Base-by-base conservation (phyloP, 92 coral and sea anemone genomes). In the Meandrina meandrites region DNA sequence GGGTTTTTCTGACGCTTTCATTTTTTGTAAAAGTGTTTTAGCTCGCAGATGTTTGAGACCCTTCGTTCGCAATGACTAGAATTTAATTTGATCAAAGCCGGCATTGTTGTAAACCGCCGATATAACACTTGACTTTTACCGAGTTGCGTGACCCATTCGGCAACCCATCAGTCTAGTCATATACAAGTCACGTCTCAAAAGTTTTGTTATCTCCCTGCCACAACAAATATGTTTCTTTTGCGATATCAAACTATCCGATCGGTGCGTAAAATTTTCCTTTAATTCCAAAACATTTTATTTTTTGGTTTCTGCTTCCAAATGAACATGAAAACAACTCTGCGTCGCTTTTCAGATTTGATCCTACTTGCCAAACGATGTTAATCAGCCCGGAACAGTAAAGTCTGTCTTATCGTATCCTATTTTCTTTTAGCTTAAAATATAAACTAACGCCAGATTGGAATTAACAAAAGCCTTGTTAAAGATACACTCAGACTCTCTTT, bases 31-130 rank as follows among this genome's bases (percentile, higher is more conserved):
- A 45, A 67, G 75, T 24, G 42, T 78, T 76, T 17, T 13, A 36
- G 82, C 35, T 64, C 66, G 83, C 88, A 85, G 88, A 85, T 85
- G 88, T 85, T 22, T 30, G 18, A 32, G 78, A 10, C 28, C 24
- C 11, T 35, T 62, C 15, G 84, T n/a, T 28, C 51, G 76, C 16
- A n/a, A 68, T 66, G 85, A 81, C 66, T 45, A 51, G 84, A 80
- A 37, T 37, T 81, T 47, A 34, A 73, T 34, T 21, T 19, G 48
- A 45, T 45, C 75, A 82, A 50, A 28, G 78, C 47, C 31, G 24
- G 42, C 45, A 82, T 68, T 68, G 86, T 68, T 67, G 13, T 18
- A 73, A 11, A 19, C 60, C n/a, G 37, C 37, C 22, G 73, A 45
- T 2, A 21, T 36, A 22, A 12, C 27, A 28, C 71, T 66, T 30